phyloP scores from a whole-genome alignment of 2,113 vertebrate species.

The Ivindomyrus marchei region DNA sequence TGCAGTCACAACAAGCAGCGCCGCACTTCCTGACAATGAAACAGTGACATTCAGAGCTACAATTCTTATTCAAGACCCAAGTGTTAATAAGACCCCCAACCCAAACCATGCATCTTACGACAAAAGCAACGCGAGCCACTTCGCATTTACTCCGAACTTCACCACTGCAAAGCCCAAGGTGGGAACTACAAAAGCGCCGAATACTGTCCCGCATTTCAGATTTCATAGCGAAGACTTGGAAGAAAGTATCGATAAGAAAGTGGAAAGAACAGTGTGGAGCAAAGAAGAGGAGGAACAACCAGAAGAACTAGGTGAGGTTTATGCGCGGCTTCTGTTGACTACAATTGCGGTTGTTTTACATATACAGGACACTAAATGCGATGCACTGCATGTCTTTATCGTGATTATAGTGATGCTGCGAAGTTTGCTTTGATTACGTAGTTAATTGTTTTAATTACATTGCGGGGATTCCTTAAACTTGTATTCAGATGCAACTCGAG shows the following conservation, averaged over 20 bases:
- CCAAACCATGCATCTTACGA: neutral
- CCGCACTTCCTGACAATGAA: neutral
- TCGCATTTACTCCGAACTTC: neutral
- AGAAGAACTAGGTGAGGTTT: conserved; percentile 10
- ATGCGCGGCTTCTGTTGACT: neutral
- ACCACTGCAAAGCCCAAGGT: neutral
- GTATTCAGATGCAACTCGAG: neutral
- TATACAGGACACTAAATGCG: neutral
- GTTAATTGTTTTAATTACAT: neutral
- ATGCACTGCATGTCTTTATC: neutral
- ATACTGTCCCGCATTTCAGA: neutral
- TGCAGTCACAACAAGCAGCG: neutral
- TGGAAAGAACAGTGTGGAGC: conserved; percentile 15
- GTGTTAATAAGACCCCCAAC: neutral
- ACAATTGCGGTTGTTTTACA: neutral
- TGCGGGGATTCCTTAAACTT: neutral
- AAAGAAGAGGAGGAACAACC: neutral
- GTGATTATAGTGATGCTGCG: neutral
- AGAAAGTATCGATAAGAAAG: conserved; percentile 13
- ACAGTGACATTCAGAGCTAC: neutral
- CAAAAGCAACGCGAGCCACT: neutral
- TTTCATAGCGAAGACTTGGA: conserved; percentile 11
- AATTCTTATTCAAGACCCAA: neutral
- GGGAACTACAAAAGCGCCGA: neutral
- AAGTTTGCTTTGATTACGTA: neutral